Evolutionary conservation across 2,888 invertebrate genomes (phyloP), one percentile per base, ranked within the genome.

Genomic region (Deilephila elpenor): DNA sequence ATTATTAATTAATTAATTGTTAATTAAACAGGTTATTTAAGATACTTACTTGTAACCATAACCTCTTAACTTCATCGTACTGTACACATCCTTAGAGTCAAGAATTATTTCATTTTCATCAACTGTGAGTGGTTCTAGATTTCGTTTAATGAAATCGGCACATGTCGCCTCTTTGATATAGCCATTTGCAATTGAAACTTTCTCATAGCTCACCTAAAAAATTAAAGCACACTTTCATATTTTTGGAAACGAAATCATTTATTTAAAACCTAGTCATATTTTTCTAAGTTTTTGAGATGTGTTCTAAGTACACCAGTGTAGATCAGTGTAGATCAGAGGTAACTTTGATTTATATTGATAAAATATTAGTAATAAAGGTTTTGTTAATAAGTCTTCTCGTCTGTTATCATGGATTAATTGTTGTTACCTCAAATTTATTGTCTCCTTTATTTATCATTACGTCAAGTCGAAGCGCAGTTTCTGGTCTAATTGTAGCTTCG

Each of bases 391-490:
- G 1, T 3, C 62, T 73, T 70, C 1, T 78, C 79, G 62, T 72
- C 62, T n/a, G n/a, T n/a, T n/a, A n/a, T n/a, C n/a, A n/a, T n/a
- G n/a, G n/a, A 1, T 25, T 25, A 1, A 25, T 62, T 56, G 8
- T 71, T 25, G 61, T 71, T 78, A 86, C 86, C 82, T 86, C 86
- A 78, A 83, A 84, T 20, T 70, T 71, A 20, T 75, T 67, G 20
- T 77, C 84, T 59, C 86, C 83, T 44, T 82, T 84, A 6, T 78
- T 74, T 5, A 84, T 82, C 79, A 79, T 79, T 19, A 84, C 78
- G 2, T 70, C 70, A 5, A 82, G 71, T 61, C 71, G 78, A 14
- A 83, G 59, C 3, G 78, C 76, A 1, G 62, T 37, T 51, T 83
- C 78, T 5, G 72, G 53, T n/a, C 73, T 72, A 3, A 84, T 75